These are phyloP conservation scores for Mesembrinibis cayennensis DNA, from an alignment of 2,113 vertebrate species.

Conservation along the genomic window DNA sequence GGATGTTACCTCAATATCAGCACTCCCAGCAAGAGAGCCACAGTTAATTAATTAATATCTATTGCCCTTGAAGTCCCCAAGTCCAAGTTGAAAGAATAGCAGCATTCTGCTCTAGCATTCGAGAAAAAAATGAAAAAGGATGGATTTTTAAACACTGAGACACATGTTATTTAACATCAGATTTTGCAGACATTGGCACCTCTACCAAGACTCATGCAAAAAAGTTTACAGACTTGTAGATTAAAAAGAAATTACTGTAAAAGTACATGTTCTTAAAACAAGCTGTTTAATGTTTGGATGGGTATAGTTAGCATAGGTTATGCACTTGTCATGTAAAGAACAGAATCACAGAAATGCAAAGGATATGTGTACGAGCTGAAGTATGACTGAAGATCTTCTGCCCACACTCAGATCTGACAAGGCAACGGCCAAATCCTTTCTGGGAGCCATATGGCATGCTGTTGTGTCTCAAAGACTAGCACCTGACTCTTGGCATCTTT, in stretches of 20 bases:
- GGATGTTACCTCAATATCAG: neutral
- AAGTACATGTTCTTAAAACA: neutral
- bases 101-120: neutral
- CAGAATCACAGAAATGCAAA: neutral
- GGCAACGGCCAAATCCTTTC: neutral
- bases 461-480: neutral
- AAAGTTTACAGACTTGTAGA: neutral
- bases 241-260: neutral
- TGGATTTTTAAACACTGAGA: neutral
- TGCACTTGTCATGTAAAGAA: neutral
- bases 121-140: neutral
- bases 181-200: neutral
- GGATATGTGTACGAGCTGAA: neutral
- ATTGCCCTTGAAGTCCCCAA: neutral
- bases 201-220: accelerated
- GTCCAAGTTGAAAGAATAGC: neutral
- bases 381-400: neutral
- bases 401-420: neutral
- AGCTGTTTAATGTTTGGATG: neutral
- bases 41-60: neutral
- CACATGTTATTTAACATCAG: neutral
- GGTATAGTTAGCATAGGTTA: neutral
- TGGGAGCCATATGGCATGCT: neutral
- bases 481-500: neutral
- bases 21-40: neutral